Percentiles rank a stretch among this genome's conserved stretches.
Conservation (phyloP, 2,888 invertebrate genomes). For the Drosophila mayaguana region DNA sequence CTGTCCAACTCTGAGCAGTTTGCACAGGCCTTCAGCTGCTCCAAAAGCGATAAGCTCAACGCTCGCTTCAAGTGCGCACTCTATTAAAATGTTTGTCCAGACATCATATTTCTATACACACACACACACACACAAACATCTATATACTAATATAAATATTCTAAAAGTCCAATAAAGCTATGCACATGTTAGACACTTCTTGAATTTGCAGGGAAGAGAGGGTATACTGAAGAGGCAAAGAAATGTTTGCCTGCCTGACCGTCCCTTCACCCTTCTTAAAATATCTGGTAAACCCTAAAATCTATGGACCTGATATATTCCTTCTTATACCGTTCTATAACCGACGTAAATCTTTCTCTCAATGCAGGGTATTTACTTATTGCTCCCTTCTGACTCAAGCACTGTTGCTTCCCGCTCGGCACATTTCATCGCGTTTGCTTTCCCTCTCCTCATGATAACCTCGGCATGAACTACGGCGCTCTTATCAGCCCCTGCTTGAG, state of each 20-base stretch:
- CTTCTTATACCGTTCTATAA: not conserved
- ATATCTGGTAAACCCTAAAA: no score
- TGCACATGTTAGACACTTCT: constrained; percentile 22
- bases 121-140: not conserved
- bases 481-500: constrained; percentile 47
- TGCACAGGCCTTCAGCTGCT: constrained; percentile 71
- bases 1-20: constrained; percentile 80
- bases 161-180: constrained; percentile 41
- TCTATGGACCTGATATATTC: not conserved
- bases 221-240: not conserved
- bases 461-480: constrained; percentile 37
- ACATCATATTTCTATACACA: constrained; percentile 5
- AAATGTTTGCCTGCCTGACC: no score
- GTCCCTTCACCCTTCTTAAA: no score
- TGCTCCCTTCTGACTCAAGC: rapidly evolving
- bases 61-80: constrained; percentile 79
- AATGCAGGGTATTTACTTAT: not conserved
- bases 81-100: constrained; percentile 53
- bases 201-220: no score
- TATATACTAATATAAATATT: constrained; percentile 1
- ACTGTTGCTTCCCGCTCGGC: not conserved
- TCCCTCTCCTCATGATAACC: constrained; percentile 52
- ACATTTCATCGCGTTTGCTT: not conserved
- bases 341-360: no score
- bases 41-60: constrained; percentile 73